A percentile compares a stretch with the other conserved stretches of the same genome.
Evolutionary conservation across 2,797 vertebrate genomes (phyloP).

Genomic region (Menidia menidia): DNA sequence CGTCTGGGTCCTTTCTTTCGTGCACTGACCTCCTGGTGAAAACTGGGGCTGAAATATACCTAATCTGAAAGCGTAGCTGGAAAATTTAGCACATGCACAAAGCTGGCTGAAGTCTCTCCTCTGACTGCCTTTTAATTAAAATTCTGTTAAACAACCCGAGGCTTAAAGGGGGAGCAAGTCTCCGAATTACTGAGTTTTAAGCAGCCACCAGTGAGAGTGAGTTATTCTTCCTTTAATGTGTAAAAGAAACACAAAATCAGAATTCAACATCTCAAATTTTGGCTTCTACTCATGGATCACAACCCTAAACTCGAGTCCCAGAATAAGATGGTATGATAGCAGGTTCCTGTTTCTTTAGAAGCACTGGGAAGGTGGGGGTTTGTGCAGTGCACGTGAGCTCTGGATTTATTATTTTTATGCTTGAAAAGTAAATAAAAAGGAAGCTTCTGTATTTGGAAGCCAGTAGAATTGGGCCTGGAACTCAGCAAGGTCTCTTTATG

Average conservation of each 20-base stretch:
- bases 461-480: neutral
- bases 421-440: neutral
- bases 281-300: neutral
- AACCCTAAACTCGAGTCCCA: too few relatives aligned
- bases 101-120: conserved; percentile 39
- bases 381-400: neutral
- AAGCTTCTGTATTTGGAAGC: neutral
- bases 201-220: neutral
- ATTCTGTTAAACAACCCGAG: conserved; percentile 47
- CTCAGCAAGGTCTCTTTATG: neutral
- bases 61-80: conserved; percentile 33
- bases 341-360: too few relatives aligned
- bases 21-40: conserved; percentile 1
- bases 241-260: neutral
- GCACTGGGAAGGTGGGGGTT: neutral
- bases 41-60: conserved; percentile 2
- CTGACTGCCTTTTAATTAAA: conserved; percentile 56
- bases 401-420: neutral
- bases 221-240: neutral
- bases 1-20: neutral
- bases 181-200: conserved; percentile 8
- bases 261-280: neutral
- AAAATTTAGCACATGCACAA: conserved; percentile 26
- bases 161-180: conserved; percentile 23
- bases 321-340: too few relatives aligned